A percentile compares a stretch with the other conserved stretches of the same genome.
phyloP scores from a whole-genome alignment of 2,888 invertebrate species.

The Nowickia ferox region DNA sequence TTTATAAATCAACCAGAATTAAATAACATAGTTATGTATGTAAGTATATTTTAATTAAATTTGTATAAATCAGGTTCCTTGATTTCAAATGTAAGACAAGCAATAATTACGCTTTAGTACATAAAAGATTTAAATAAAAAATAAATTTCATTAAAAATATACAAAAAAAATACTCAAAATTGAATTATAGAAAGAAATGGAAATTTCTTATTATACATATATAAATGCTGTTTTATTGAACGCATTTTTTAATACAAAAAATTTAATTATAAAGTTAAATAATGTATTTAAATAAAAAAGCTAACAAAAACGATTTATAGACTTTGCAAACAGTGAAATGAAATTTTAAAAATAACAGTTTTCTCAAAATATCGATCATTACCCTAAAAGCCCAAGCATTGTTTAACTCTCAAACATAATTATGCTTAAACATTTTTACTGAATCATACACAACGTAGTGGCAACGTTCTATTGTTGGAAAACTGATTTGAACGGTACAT shows the following conservation, averaged over 20 bases:
- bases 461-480: too few relatives aligned
- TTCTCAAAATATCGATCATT: too few relatives aligned
- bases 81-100: conserved; percentile 76
- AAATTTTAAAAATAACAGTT: too few relatives aligned
- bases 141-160: conserved; percentile 37
- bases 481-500: too few relatives aligned
- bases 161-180: background rate
- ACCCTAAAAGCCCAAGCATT: background rate
- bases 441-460: too few relatives aligned
- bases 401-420: too few relatives aligned
- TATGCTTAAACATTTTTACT: too few relatives aligned
- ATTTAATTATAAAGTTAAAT: conserved; percentile 24
- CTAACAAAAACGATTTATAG: conserved; percentile 5
- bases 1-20: conserved; percentile 23
- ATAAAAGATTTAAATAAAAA: conserved; percentile 38
- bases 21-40: conserved; percentile 16
- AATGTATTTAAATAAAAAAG: conserved; percentile 14
- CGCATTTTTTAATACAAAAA: conserved; percentile 57
- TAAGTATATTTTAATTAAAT: conserved; percentile 27
- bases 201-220: conserved; percentile 43
- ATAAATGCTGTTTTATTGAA: conserved; percentile 71
- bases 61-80: conserved; percentile 76
- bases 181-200: conserved; percentile 3
- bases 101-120: conserved; percentile 74
- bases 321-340: conserved; percentile 11